Conservation (phyloP, 2,888 invertebrate species). For the Prosapia bicincta region DNA sequence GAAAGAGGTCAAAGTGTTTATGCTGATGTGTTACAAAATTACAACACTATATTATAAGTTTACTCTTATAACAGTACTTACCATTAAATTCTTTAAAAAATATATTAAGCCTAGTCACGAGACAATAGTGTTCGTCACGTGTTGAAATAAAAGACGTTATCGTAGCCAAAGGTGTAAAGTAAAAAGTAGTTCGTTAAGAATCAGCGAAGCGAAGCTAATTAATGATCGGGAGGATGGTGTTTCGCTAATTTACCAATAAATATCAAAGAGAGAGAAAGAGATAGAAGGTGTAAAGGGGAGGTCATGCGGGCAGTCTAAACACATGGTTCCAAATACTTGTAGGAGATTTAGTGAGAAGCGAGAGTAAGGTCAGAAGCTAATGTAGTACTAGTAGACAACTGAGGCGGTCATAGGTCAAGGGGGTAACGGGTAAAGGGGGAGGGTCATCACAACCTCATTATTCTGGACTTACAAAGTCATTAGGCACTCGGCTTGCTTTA, state of each 20-base stretch:
- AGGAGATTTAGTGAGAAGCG: conserved; percentile 10
- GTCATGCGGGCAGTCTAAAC: conserved; percentile 6
- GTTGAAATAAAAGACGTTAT: not conserved
- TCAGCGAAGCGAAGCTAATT: not conserved
- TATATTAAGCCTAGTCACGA: too few relatives aligned
- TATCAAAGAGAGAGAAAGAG: conserved; percentile 2
- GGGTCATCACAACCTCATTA: conserved; percentile 33
- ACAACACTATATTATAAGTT: too few relatives aligned
- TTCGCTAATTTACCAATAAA: conserved; percentile 22
- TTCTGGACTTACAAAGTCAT: conserved; percentile 35
- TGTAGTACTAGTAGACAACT: conserved; percentile 24
- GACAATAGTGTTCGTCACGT: too few relatives aligned
- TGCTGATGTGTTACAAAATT: too few relatives aligned
- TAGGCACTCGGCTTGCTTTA: conserved; percentile 27
- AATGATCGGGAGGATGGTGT: conserved; percentile 23
- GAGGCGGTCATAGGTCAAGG: conserved; percentile 26
- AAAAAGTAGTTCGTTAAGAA: not conserved
- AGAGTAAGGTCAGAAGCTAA: conserved; percentile 15
- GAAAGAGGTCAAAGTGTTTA: too few relatives aligned
- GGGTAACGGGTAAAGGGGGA: conserved; percentile 9
- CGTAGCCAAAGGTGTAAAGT: not conserved
- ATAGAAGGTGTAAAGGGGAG: not conserved
- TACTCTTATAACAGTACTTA: too few relatives aligned
- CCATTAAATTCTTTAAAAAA: too few relatives aligned
- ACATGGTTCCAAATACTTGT: conserved; percentile 18